Evolutionary conservation across 30 jellyfish, hydroid and myxozoan genomes (phyloP).

Genomic region (Pseudorhiza aurosa): DNA sequence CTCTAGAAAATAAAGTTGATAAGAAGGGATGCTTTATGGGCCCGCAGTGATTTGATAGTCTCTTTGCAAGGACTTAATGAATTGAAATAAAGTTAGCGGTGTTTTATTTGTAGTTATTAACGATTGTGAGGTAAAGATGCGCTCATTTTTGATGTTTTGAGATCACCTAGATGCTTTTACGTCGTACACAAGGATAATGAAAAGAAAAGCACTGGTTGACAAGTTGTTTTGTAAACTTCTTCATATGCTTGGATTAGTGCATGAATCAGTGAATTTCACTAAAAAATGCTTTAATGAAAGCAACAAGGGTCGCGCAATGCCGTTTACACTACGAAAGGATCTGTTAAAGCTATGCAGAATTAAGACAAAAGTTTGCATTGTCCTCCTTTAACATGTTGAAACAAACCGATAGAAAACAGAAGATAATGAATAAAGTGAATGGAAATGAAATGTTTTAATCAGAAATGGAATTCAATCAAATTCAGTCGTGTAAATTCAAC

Average conservation of each 20-base stretch:
- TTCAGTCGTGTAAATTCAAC: background rate
- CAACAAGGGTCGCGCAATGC: conserved; percentile 26
- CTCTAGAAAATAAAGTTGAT: background rate
- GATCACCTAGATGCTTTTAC: conserved; percentile 15
- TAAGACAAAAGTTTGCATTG: conserved; percentile 26
- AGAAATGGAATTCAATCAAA: conserved; percentile 40
- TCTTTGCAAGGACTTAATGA: background rate
- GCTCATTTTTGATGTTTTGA: conserved; percentile 15
- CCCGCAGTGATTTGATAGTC: background rate
- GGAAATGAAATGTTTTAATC: conserved; percentile 35
- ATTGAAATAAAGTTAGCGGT: conserved; percentile 29
- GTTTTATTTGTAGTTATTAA: background rate
- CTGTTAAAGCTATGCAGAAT: conserved; percentile 66
- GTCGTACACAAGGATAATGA: conserved; percentile 25
- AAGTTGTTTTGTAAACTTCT: conserved; percentile 38
- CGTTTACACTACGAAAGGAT: background rate
- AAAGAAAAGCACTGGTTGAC: conserved; percentile 30
- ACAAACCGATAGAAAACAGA: conserved; percentile 58
- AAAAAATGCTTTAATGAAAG: conserved; percentile 12
- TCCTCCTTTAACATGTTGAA: conserved; percentile 43
- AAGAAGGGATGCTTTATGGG: background rate
- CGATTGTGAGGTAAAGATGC: conserved; percentile 15
- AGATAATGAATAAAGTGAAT: background rate
- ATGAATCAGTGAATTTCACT: conserved; percentile 15
- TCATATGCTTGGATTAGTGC: conserved; percentile 20